These are phyloP conservation scores for Tauraco erythrolophus DNA, from an alignment of 2,113 vertebrate genomes.

Conservation along the genomic window DNA sequence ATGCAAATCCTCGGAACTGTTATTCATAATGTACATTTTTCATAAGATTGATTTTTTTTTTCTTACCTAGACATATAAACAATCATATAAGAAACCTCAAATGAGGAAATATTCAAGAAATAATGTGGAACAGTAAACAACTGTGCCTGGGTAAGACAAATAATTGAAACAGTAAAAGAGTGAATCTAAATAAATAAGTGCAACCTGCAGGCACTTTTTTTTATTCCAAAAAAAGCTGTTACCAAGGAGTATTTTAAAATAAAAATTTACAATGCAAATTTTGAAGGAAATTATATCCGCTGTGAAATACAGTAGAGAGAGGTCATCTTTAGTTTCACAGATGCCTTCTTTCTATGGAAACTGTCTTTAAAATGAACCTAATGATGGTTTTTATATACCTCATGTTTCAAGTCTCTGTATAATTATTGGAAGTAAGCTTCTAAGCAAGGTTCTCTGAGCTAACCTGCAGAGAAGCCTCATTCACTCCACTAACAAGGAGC, in stretches of 20 bases:
- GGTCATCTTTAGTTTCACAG: neutral
- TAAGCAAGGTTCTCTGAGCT: neutral
- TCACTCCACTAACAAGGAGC: neutral
- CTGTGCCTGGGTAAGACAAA: neutral
- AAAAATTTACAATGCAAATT: neutral
- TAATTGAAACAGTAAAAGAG: neutral
- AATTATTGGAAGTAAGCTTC: neutral
- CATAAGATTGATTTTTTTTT: neutral
- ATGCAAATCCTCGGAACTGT: neutral
- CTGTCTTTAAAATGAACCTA: neutral
- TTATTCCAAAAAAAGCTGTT: neutral
- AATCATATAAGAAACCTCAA: neutral
- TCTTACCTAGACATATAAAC: neutral
- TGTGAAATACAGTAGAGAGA: neutral
- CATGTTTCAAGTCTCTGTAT: neutral
- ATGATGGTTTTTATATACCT: neutral
- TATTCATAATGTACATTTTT: neutral
- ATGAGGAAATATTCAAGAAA: neutral
- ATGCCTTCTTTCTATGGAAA: neutral
- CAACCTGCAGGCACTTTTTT: neutral
- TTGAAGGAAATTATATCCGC: neutral
- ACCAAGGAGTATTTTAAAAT: neutral
- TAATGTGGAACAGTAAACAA: neutral
- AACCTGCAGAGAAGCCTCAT: neutral
- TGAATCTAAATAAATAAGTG: neutral